Evolutionary conservation across 1,140 invertebrate genomes (phyloP), one percentile per base, ranked within the genome.

Genomic region (Goniozus legneri): DNA sequence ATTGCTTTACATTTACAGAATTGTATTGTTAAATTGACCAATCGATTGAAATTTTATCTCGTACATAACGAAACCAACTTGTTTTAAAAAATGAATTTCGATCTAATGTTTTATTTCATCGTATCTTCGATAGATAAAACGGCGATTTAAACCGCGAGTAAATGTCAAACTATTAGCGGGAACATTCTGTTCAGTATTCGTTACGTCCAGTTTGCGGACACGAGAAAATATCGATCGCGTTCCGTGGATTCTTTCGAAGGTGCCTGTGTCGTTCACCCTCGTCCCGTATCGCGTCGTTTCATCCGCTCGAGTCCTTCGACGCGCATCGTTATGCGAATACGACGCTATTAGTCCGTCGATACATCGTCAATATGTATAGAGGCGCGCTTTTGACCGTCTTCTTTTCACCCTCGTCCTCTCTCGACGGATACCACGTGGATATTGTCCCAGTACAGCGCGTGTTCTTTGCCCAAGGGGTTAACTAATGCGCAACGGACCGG

Each of bases 271-370:
- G 30, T 52, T 47, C 33, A 42, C 27, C 14, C 21, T n/a, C 14
- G 38, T 35, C 35, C 6, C 19, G 19, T 19, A 45, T 42, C 44
- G 16, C 8, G 56, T 58, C 48, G 33, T 42, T 54, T 59, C 37
- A 52, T 35, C 47, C 24, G 22, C 36, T 44, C 30, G 31, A 36
- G 35, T 54, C 32, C 30, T 35, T 45, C 40, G 38, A 56, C 50
- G n/a, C n/a, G n/a, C n/a, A n/a, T n/a, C n/a, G n/a, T n/a, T n/a
- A n/a, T n/a, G n/a, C n/a, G n/a, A n/a, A n/a, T n/a, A n/a, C 50
- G 50, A 21, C 46, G 46, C 47, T 53, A 60, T 59, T 60, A 60
- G 56, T 44, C 49, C 47, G 43, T 58, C 50, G 57, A 3, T 38
- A 33, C 54, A 27, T 21, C 18, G 16, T 8, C 33, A 40, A 20